These are phyloP conservation scores for Mugil cephalus DNA, from an alignment of 2,113 vertebrate genomes.

Conservation along the genomic window DNA sequence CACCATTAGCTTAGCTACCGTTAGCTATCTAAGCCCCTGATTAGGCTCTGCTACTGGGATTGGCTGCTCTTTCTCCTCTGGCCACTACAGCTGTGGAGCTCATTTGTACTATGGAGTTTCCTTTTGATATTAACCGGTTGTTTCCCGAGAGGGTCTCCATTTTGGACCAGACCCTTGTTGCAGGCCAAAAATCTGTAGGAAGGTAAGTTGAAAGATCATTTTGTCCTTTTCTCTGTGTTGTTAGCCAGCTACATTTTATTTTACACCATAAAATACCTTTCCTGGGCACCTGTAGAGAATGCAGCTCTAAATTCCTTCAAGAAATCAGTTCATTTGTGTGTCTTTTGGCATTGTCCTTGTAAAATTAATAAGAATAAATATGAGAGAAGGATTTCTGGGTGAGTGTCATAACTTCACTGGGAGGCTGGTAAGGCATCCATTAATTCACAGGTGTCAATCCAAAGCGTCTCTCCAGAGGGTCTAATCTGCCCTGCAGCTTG, in stretches of 20 bases:
- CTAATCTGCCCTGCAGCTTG: too few species aligned
- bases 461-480: too few species aligned
- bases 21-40: conserved; percentile 26
- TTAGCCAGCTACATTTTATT: not conserved
- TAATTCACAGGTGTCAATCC: too few species aligned
- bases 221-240: not conserved
- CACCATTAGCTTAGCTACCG: not conserved
- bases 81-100: not conserved
- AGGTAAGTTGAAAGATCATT: conserved; percentile 66
- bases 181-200: conserved; percentile 65
- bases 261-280: not conserved
- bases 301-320: not conserved
- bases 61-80: not conserved
- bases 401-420: not conserved
- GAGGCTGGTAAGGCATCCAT: too few species aligned
- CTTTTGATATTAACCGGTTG: conserved; percentile 80
- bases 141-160: conserved; percentile 81
- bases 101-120: conserved; percentile 80
- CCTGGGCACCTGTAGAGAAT: not conserved
- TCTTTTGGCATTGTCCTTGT: not conserved
- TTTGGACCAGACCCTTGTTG: conserved; percentile 78
- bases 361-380: not conserved
- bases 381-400: not conserved
- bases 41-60: not conserved
- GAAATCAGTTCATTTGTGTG: not conserved